phyloP scores from a whole-genome alignment of 2,888 invertebrate species.

The Glyphotaelius pellucidus region DNA sequence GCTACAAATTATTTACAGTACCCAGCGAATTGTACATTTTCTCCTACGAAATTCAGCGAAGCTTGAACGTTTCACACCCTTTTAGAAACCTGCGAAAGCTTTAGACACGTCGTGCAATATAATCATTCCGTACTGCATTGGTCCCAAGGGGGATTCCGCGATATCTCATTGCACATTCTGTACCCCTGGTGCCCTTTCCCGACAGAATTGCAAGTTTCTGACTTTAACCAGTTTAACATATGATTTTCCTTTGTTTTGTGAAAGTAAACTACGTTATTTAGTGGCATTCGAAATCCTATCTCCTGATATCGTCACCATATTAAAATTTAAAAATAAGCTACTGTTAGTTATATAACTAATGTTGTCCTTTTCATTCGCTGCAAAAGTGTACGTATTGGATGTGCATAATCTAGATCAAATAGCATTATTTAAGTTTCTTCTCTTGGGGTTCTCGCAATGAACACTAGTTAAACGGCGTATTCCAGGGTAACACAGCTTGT shows the following conservation, averaged over 20 bases:
- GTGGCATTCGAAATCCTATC: neutral
- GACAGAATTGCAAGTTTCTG: neutral
- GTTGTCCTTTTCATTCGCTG: conserved; percentile 12
- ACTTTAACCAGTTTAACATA: neutral
- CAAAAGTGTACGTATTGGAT: neutral
- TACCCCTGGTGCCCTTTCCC: neutral
- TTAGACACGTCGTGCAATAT: conserved; percentile 5
- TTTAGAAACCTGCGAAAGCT: conserved; percentile 1
- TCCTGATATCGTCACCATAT: conserved; percentile 14
- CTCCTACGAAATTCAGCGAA: neutral
- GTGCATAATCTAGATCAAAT: conserved; percentile 8
- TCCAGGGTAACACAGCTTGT: neutral
- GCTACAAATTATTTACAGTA: neutral
- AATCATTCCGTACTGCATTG: neutral
- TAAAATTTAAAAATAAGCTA: neutral
- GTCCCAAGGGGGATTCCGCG: neutral
- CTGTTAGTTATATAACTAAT: no score
- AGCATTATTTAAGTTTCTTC: neutral
- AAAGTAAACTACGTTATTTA: neutral
- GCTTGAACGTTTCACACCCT: neutral
- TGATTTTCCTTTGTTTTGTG: neutral
- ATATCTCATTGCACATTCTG: conserved; percentile 3
- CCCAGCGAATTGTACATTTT: neutral
- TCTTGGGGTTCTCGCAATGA: neutral
- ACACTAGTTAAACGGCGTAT: neutral